Percentiles rank a stretch among this genome's conserved stretches.
Evolutionary conservation across 2,888 invertebrate genomes (phyloP).

Genomic region (Metacarcinus magister): DNA sequence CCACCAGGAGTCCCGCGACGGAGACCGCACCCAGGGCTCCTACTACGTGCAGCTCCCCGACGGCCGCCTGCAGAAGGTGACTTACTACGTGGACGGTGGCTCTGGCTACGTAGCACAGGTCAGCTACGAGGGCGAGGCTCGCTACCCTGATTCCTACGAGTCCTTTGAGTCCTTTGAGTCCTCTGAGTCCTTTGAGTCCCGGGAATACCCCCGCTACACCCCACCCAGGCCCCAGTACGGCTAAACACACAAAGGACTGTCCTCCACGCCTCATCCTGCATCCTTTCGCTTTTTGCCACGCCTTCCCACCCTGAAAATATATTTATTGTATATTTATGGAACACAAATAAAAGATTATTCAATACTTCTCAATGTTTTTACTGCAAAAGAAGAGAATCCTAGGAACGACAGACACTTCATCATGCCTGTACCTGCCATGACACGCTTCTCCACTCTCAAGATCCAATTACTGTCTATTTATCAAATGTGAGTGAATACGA

Average conservation of each 20-base stretch:
- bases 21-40: constrained; percentile 62
- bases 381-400: background rate
- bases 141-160: constrained; percentile 68
- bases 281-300: background rate
- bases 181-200: background rate
- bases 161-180: constrained; percentile 62
- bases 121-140: constrained; percentile 72
- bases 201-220: background rate
- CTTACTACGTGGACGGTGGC: constrained; percentile 65
- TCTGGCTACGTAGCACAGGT: constrained; percentile 71
- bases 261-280: background rate
- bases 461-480: background rate
- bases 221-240: constrained; percentile 50
- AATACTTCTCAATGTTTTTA: background rate
- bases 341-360: background rate
- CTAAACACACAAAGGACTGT: background rate
- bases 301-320: background rate
- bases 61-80: constrained; percentile 72
- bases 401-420: background rate
- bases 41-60: constrained; percentile 75
- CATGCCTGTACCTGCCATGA: background rate
- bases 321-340: constrained; percentile 1
- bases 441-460: background rate
- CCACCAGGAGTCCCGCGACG: constrained; percentile 71
- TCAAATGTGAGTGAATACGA: background rate